Evolutionary conservation across 2,888 invertebrate species (phyloP).

Genomic region (Leptothorax acervorum): DNA sequence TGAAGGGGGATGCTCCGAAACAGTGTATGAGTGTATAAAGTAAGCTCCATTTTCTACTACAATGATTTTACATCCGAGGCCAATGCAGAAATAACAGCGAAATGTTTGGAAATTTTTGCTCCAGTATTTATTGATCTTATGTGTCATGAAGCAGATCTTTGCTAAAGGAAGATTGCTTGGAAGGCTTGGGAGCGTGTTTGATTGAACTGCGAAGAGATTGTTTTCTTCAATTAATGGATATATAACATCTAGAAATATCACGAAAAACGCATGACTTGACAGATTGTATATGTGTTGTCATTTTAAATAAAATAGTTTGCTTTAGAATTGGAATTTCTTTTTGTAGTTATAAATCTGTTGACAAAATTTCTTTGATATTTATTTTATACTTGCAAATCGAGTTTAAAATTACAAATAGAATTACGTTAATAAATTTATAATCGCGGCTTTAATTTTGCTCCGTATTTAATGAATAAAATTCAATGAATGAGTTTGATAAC

Average conservation of each 20-base stretch:
- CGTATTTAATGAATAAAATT: not conserved
- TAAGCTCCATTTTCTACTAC: constrained; percentile 43
- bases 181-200: not conserved
- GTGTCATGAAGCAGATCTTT: not conserved
- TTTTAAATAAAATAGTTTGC: not conserved
- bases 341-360: not conserved
- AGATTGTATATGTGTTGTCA: not conserved
- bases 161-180: not conserved
- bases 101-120: not conserved
- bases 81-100: not conserved
- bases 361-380: not conserved
- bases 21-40: constrained; percentile 58
- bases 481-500: not conserved
- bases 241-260: not conserved
- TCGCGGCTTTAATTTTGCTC: not conserved
- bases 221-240: not conserved
- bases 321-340: not conserved
- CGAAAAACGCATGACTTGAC: not conserved
- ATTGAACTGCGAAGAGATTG: not conserved
- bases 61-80: not conserved
- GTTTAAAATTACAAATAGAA: not conserved
- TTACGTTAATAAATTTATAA: not conserved
- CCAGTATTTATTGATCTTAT: constrained; percentile 20
- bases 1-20: constrained; percentile 69
- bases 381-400: not conserved